These are phyloP conservation scores for Xestia xanthographa DNA, from an alignment of 2,888 invertebrate genomes.

Conservation along the genomic window DNA sequence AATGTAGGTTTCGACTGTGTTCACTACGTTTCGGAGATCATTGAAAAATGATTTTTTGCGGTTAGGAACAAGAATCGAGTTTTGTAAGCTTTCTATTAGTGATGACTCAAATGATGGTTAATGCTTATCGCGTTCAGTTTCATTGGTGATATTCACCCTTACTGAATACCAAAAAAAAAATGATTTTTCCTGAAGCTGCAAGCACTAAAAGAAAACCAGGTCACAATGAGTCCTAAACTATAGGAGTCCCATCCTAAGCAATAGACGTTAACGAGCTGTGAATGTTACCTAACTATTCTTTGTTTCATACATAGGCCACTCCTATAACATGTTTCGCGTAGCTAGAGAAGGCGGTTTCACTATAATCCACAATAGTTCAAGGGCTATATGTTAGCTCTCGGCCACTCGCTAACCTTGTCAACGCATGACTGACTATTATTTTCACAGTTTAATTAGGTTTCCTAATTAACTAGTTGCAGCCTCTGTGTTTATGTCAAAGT, in stretches of 20 bases:
- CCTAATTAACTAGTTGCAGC: slow-evolving; percentile 11
- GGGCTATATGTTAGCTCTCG: slow-evolving; percentile 26
- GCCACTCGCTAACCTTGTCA: slow-evolving; percentile 39
- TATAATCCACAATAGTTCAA: slow-evolving; percentile 41
- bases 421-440: slow-evolving; percentile 1
- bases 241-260: neutral
- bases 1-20: neutral
- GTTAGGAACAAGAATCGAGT: neutral
- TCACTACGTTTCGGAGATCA: neutral
- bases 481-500: neutral
- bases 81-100: neutral
- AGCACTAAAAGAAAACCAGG: neutral
- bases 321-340: slow-evolving; percentile 33
- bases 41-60: no score
- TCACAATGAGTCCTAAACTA: neutral
- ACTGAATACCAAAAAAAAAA: neutral
- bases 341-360: slow-evolving; percentile 32
- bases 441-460: slow-evolving; percentile 29
- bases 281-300: slow-evolving; percentile 11
- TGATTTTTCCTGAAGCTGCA: neutral
- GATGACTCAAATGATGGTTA: neutral
- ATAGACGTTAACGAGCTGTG: neutral
- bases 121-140: neutral
- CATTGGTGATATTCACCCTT: neutral
- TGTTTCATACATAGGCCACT: slow-evolving; percentile 26